Conservation (phyloP, 2,888 invertebrate genomes). For the Stenchaetothrips biformis region DNA sequence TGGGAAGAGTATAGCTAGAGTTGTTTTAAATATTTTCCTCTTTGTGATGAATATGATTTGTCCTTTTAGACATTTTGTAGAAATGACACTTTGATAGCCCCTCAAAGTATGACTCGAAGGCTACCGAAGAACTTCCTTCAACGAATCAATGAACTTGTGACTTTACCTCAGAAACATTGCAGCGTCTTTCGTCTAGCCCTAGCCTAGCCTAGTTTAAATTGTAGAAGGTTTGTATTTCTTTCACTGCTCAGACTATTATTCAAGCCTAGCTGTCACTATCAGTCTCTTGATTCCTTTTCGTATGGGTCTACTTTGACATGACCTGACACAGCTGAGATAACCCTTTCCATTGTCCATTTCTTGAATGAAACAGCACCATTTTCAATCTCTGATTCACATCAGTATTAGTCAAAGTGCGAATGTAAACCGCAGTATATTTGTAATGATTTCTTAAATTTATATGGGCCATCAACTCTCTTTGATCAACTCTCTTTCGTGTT, state of each 20-base stretch:
- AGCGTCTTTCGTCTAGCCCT: not conserved
- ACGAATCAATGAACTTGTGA: not conserved
- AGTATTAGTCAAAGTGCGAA: too few species aligned
- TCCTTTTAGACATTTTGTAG: not conserved
- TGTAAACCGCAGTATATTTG: too few species aligned
- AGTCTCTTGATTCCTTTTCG: too few species aligned
- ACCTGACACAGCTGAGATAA: too few species aligned
- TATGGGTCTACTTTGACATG: too few species aligned
- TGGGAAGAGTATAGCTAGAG: not conserved
- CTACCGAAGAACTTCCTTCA: not conserved
- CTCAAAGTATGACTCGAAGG: not conserved
- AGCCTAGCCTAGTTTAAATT: not conserved
- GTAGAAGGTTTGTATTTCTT: not conserved
- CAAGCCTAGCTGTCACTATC: too few species aligned
- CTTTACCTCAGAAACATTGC: not conserved
- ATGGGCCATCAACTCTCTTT: too few species aligned
- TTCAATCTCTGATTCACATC: too few species aligned
- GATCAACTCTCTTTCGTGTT: too few species aligned
- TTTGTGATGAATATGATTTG: constrained; percentile 9
- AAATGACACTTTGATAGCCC: not conserved
- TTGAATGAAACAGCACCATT: too few species aligned
- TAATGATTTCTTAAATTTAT: too few species aligned
- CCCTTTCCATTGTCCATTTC: too few species aligned
- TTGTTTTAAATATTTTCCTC: not conserved
- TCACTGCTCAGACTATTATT: not conserved